These are phyloP conservation scores for Asteroscopus sphinx DNA, from an alignment of 2,888 invertebrate species.

Conservation along the genomic window DNA sequence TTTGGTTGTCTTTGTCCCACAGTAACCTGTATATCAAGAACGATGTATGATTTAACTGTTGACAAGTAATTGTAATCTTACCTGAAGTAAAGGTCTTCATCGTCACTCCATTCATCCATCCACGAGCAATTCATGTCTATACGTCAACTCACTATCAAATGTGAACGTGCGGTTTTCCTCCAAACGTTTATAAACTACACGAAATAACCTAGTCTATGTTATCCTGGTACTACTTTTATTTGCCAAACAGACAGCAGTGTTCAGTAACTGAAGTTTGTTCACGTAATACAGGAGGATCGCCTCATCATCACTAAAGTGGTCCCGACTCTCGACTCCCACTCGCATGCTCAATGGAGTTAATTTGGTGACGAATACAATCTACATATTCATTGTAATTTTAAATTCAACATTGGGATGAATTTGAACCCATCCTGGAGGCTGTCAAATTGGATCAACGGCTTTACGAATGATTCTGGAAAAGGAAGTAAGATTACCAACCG, in stretches of 20 bases:
- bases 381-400: constrained; percentile 11
- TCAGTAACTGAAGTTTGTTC: constrained; percentile 61
- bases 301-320: constrained; percentile 65
- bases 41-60: not conserved
- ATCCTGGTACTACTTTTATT: not conserved
- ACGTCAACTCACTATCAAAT: not conserved
- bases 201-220: not conserved
- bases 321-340: constrained; percentile 45
- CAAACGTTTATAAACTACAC: not conserved
- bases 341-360: constrained; percentile 29
- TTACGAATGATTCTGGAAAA: constrained; percentile 3
- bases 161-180: too few species aligned
- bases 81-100: constrained; percentile 46
- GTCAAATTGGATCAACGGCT: constrained; percentile 1
- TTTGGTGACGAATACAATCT: constrained; percentile 42
- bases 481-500: too few species aligned
- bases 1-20: too few species aligned
- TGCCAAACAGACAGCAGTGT: constrained; percentile 16
- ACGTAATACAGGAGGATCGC: constrained; percentile 51
- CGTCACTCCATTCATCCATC: constrained; percentile 49
- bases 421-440: not conserved
- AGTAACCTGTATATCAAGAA: too few species aligned
- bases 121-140: constrained; percentile 23
- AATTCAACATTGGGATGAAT: constrained; percentile 14
- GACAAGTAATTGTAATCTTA: constrained; percentile 19